phyloP scores from a whole-genome alignment of 2,888 invertebrate genomes.

The Anticlea derivata region DNA sequence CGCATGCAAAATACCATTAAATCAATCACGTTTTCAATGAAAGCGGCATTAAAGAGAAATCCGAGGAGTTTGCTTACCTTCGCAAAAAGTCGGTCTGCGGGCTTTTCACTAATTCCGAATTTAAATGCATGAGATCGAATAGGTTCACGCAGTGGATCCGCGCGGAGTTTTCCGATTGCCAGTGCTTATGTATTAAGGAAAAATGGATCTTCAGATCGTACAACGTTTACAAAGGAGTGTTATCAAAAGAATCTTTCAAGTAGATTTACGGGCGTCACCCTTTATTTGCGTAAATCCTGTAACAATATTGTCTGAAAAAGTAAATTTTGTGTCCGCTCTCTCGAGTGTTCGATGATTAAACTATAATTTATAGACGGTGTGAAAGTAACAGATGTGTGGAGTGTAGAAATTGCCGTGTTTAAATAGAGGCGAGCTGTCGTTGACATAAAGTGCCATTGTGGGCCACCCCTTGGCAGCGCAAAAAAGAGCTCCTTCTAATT shows the following conservation, averaged over 20 bases:
- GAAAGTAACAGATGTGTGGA: slow-evolving; percentile 73
- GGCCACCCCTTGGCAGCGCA: slow-evolving; percentile 56
- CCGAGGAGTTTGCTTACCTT: slow-evolving; percentile 68
- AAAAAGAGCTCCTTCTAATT: slow-evolving; percentile 77
- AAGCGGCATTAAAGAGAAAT: slow-evolving; percentile 64
- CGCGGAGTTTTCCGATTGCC: slow-evolving; percentile 69
- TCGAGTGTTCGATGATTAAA: slow-evolving; percentile 43
- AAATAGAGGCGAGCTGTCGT: slow-evolving; percentile 65
- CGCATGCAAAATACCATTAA: slow-evolving; percentile 61
- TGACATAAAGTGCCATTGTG: slow-evolving; percentile 75
- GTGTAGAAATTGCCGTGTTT: slow-evolving; percentile 60
- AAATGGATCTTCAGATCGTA: slow-evolving; percentile 62
- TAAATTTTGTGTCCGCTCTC: slow-evolving; percentile 41
- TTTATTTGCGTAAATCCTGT: slow-evolving; percentile 44
- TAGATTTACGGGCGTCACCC: slow-evolving; percentile 51
- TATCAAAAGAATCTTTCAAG: slow-evolving; percentile 60
- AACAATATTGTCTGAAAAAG: slow-evolving; percentile 42
- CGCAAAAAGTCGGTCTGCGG: slow-evolving; percentile 66
- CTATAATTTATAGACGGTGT: slow-evolving; percentile 59
- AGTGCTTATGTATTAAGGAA: slow-evolving; percentile 75
- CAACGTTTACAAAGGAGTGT: slow-evolving; percentile 58
- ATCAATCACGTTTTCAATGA: slow-evolving; percentile 75
- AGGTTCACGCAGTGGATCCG: slow-evolving; percentile 71
- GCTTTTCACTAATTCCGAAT: slow-evolving; percentile 81
- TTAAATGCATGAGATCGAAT: slow-evolving; percentile 84